Base-by-base conservation (phyloP, 2,113 vertebrate species). In the Electrona antarctica region DNA sequence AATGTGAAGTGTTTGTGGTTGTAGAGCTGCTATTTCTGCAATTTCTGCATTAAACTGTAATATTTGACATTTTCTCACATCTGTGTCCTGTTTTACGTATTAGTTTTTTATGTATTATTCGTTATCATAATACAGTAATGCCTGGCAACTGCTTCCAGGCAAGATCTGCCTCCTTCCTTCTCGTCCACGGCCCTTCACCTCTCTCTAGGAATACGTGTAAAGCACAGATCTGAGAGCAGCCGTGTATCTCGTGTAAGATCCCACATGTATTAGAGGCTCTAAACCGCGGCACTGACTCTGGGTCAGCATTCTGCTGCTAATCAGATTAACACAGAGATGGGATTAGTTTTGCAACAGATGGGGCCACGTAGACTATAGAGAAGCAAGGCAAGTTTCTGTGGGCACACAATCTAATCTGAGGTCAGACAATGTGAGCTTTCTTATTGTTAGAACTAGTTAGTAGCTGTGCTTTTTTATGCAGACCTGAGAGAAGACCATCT, bases 311-410 rank as follows among this genome's bases (percentile, higher is more conserved):
- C 13, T 15, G 47, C 21, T 56, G 57, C 54, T 91, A 88, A 89
- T 90, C 77, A 83, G 84, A 89, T 90, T 87, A 87, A 21, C 9
- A 8, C 64, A 54, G 71, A 41, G 68, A 73, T 71, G n/a, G 59
- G 85, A 88, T 87, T 89, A 90, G 69, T 69, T 41, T 51, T 12
- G 12, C 54, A 10, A 69, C 85, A 91, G 87, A 89, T 88, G 89
- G 86, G 78, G 12, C 15, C 57, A 1, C 28, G 47, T 33, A 57
- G 9, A 60, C 49, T 58, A 41, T 46, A 69, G 68, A 64, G 2
- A 49, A 10, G 52, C 9, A 61, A 75, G 33, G 21, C 47, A 47
- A 12, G 14, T 63, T 57, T 6, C 1, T 28, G 6, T 33, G 10
- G 45, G 21, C 33, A 41, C 33, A 41, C 2, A 6, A 41, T 41